A percentile compares a stretch with the other conserved stretches of the same genome.
phyloP scores from a whole-genome alignment of 2,797 vertebrate species.

The Coendou prehensilis region DNA sequence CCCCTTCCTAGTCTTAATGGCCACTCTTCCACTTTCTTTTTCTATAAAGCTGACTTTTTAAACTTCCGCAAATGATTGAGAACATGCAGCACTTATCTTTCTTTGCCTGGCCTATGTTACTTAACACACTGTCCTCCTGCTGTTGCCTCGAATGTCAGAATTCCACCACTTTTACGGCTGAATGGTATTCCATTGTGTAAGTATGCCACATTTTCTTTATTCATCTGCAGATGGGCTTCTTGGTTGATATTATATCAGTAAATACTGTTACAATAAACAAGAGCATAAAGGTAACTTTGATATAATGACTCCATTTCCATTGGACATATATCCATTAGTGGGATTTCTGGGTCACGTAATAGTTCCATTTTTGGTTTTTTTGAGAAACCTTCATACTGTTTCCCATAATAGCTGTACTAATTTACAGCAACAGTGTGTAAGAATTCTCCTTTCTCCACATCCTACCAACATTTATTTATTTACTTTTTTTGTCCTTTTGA shows the following conservation, averaged over 20 bases:
- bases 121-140: background rate
- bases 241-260: background rate
- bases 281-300: background rate
- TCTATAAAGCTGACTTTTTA: background rate
- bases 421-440: background rate
- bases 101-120: background rate
- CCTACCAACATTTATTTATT: background rate
- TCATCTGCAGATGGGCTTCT: background rate
- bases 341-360: background rate
- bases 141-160: background rate
- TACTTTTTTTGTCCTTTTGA: background rate
- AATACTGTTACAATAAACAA: background rate
- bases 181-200: background rate
- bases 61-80: background rate
- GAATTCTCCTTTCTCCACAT: background rate
- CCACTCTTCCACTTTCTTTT: background rate
- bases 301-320: background rate
- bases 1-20: background rate
- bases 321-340: background rate
- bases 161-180: background rate
- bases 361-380: background rate
- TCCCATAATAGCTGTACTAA: background rate
- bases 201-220: background rate
- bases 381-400: background rate
- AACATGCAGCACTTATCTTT: background rate